These are phyloP conservation scores for Bambusicola thoracicus DNA, from an alignment of 2,113 vertebrate genomes.

Conservation along the genomic window DNA sequence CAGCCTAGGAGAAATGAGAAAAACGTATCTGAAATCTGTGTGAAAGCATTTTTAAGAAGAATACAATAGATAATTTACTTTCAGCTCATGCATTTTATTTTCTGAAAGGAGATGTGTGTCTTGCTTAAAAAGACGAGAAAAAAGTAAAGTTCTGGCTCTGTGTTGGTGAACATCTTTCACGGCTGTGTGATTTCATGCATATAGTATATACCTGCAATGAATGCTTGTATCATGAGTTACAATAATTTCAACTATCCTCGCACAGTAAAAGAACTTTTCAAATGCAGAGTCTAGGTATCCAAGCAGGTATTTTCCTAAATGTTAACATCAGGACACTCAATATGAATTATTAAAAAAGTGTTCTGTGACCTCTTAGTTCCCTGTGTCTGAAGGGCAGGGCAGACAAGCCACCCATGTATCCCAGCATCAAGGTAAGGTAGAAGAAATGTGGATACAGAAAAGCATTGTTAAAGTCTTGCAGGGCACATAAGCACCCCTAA, in stretches of 20 bases:
- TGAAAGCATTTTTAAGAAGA: not conserved
- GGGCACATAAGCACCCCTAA: not conserved
- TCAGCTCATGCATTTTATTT: not conserved
- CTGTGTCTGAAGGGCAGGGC: not conserved
- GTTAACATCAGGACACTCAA: not conserved
- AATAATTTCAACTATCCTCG: not conserved
- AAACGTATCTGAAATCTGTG: not conserved
- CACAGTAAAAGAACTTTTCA: not conserved
- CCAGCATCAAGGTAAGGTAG: not conserved
- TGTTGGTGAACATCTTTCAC: not conserved
- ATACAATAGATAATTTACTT: not conserved
- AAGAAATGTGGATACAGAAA: not conserved
- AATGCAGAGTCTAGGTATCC: not conserved
- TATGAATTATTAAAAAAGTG: not conserved
- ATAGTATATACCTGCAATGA: not conserved
- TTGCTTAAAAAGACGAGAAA: not conserved
- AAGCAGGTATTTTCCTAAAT: not conserved
- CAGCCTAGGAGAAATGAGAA: slow-evolving; percentile 78
- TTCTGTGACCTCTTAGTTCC: not conserved
- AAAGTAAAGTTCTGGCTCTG: not conserved
- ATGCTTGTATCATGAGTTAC: not conserved
- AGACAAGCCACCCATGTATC: not conserved
- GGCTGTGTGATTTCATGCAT: not conserved
- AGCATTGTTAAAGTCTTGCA: not conserved
- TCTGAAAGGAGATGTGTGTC: not conserved